A percentile compares a stretch with the other conserved stretches of the same genome.
phyloP scores from a whole-genome alignment of 2,797 vertebrate genomes.

The Trachurus trachurus region DNA sequence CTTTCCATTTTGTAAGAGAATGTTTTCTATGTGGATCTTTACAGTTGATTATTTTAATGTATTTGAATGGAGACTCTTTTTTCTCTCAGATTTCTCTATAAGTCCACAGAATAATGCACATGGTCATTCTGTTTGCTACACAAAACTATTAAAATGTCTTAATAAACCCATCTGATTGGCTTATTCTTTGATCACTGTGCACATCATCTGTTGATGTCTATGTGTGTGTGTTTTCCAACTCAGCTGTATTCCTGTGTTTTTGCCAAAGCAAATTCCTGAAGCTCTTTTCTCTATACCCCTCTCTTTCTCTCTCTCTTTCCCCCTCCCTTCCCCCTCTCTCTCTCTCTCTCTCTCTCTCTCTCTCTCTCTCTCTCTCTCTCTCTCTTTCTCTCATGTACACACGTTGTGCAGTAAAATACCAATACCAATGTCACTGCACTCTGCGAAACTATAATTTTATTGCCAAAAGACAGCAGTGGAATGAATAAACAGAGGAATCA shows the following conservation, averaged over 20 bases:
- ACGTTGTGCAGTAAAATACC: conserved; percentile 44
- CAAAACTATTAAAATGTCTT: conserved; percentile 79
- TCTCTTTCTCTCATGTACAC: conserved; percentile 49
- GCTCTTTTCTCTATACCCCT: background rate
- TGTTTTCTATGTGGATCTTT: conserved; percentile 79
- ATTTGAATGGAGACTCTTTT: conserved; percentile 59
- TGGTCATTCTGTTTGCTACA: conserved; percentile 67
- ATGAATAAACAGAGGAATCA: conserved; percentile 66
- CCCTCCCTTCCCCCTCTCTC: background rate
- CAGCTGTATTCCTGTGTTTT: conserved; percentile 1
- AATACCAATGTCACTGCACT: conserved; percentile 36
- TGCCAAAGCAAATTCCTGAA: conserved; percentile 24
- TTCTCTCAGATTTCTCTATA: conserved; percentile 49
- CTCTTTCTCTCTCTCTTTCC: background rate
- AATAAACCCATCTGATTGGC: conserved; percentile 24
- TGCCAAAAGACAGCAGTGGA: conserved; percentile 54
- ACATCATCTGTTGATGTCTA: background rate
- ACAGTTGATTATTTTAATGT: conserved; percentile 75
- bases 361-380: no score
- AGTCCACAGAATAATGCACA: conserved; percentile 68
- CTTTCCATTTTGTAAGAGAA: conserved; percentile 56
- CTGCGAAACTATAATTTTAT: conserved; percentile 28
- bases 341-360: background rate
- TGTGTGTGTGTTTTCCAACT: conserved; percentile 7
- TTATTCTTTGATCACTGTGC: conserved; percentile 29